phyloP scores from a whole-genome alignment of 2,113 vertebrate genomes.

The Microtus pennsylvanicus region DNA sequence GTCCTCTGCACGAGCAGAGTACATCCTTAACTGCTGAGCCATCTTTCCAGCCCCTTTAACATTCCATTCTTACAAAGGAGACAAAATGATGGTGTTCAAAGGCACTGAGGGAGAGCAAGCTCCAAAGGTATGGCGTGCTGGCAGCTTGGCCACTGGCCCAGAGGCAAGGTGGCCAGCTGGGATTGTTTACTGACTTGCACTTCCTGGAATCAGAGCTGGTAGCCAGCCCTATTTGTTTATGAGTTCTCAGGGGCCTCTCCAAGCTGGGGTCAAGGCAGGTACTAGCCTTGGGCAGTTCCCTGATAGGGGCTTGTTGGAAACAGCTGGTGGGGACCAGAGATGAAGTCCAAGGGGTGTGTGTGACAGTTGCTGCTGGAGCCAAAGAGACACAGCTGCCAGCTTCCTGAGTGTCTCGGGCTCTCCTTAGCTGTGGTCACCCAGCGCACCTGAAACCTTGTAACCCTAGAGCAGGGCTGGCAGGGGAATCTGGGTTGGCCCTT shows the following conservation, averaged over 20 bases:
- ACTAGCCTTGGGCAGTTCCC: background rate
- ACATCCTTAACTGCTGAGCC: background rate
- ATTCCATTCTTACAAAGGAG: background rate
- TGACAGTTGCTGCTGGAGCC: background rate
- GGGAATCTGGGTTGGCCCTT: background rate
- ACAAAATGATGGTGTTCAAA: background rate
- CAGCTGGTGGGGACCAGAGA: background rate
- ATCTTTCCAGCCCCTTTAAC: background rate
- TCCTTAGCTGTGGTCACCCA: background rate
- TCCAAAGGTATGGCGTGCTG: too few species aligned
- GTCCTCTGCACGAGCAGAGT: background rate
- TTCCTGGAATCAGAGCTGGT: conserved; percentile 18
- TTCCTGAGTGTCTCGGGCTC: background rate
- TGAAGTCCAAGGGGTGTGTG: background rate
- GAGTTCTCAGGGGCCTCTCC: background rate
- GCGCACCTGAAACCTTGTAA: background rate
- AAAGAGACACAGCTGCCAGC: background rate
- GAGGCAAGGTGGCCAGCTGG: background rate
- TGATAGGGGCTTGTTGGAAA: background rate
- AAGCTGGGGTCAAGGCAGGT: background rate
- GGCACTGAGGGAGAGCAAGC: too few species aligned
- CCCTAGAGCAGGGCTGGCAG: background rate
- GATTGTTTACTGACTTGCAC: background rate
- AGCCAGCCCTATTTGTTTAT: background rate
- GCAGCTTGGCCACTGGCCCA: background rate